Conservation (phyloP, 1,140 invertebrate genomes). For the Brachionus calyciflorus region DNA sequence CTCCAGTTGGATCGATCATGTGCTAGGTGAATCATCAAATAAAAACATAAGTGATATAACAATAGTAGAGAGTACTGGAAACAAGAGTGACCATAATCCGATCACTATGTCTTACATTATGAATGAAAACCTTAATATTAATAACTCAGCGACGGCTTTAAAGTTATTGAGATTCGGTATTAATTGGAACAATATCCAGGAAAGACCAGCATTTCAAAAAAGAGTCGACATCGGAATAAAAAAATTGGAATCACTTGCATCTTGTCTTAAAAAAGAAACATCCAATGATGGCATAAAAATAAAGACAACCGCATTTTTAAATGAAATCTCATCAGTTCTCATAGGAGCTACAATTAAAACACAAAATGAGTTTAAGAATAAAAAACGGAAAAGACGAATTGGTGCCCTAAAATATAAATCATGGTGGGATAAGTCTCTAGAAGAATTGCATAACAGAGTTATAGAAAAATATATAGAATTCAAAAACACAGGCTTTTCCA, state of each 20-base stretch:
- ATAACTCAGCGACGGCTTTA: no score
- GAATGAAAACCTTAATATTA: no score
- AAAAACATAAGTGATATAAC: no score
- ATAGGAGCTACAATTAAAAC: conserved; percentile 1
- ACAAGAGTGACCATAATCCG: no score
- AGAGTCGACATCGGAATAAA: conserved; percentile 1
- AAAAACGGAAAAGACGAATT: conserved; percentile 20
- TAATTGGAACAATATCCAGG: conserved; percentile 1
- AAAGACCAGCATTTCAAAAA: neutral
- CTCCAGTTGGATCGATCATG: no score
- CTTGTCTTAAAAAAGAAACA: neutral
- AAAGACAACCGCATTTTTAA: neutral
- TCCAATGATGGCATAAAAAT: neutral
- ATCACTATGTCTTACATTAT: no score
- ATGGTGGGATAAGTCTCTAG: neutral
- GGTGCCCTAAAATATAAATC: conserved; percentile 2
- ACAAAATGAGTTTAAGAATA: conserved; percentile 10
- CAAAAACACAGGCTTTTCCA: conserved; percentile 3
- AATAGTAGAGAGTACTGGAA: no score
- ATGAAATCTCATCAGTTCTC: conserved; percentile 6
- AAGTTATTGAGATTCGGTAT: no score
- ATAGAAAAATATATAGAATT: conserved; percentile 12
- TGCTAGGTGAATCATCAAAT: no score
- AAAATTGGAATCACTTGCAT: neutral
- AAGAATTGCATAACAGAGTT: neutral